Evolutionary conservation across 92 coral and sea anemone species (phyloP), one percentile per base, ranked within the genome.

Genomic region (Paragorgia papillata): DNA sequence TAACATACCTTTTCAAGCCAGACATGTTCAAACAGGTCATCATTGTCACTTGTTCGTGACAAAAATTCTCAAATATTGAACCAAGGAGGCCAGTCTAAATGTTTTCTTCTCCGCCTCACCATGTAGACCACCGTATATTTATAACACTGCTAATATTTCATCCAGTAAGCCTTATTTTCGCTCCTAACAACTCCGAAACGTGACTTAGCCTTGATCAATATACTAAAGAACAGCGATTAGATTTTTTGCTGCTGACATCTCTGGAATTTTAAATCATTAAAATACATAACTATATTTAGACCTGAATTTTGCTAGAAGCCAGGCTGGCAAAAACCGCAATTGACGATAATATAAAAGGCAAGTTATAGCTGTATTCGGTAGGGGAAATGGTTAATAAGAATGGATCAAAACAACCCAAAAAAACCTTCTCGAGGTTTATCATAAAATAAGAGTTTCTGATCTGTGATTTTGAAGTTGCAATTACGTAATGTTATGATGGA

Each of bases 401-500:
- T n/a, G n/a, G n/a, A n/a, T n/a, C n/a, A n/a, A n/a, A n/a, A n/a
- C n/a, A n/a, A n/a, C n/a, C n/a, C n/a, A n/a, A n/a, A n/a, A n/a
- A n/a, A n/a, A n/a, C n/a, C n/a, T n/a, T n/a, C n/a, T n/a, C n/a
- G n/a, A n/a, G n/a, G n/a, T n/a, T n/a, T n/a, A n/a, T n/a, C n/a
- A n/a, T n/a, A n/a, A n/a, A n/a, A n/a, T n/a, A n/a, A n/a, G n/a
- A n/a, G n/a, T n/a, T n/a, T n/a, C n/a, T n/a, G n/a, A n/a, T 19
- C 78, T 33, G 25, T 21, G 24, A 19, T 15, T 68, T 37, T 34
- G 15, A 64, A 64, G 10, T 4, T 21, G 30, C 1, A 15, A 71
- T 71, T 71, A 71, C 78, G 78, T 71, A 71, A 71, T 71, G 64
- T 71, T 71, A 26, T 71, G 63, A 54, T 71, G 39, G 48, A n/a